Evolutionary conservation across 2,888 invertebrate species (phyloP).

Genomic region (Pterostichus madidus): DNA sequence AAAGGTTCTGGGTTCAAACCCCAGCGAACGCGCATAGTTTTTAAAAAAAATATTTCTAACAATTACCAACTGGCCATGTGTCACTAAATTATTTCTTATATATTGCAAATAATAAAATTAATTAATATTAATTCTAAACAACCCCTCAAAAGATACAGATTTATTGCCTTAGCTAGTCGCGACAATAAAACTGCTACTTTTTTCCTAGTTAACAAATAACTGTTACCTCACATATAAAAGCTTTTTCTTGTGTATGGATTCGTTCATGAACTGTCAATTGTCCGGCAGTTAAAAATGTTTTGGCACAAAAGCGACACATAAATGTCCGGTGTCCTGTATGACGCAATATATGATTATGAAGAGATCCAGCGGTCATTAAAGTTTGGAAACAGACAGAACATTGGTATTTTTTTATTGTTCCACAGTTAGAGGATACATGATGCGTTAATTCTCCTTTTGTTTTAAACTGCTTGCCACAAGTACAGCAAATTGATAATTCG

Average conservation of each 20-base stretch:
- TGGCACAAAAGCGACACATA: constrained; percentile 75
- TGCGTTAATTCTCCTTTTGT: constrained; percentile 75
- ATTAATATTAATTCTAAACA: too few species aligned
- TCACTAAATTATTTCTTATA: too few species aligned
- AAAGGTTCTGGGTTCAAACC: too few species aligned
- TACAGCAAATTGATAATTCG: constrained; percentile 75
- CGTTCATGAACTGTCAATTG: constrained; percentile 74
- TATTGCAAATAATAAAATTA: too few species aligned
- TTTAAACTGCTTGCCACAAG: constrained; percentile 77
- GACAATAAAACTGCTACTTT: too few species aligned
- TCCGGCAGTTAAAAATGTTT: constrained; percentile 73
- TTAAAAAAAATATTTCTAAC: too few species aligned
- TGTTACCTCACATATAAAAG: constrained; percentile 73
- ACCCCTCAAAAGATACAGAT: too few species aligned
- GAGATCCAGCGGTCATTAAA: constrained; percentile 73
- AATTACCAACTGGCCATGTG: too few species aligned
- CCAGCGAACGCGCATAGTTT: too few species aligned
- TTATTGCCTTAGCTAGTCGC: too few species aligned
- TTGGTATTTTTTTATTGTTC: constrained; percentile 75
- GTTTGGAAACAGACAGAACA: constrained; percentile 74
- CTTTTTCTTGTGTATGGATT: constrained; percentile 74
- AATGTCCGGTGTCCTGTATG: constrained; percentile 72
- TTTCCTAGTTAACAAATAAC: neutral
- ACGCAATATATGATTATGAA: constrained; percentile 73
- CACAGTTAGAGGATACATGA: constrained; percentile 76